A percentile compares a stretch with the other conserved stretches of the same genome.
Conservation (phyloP, 1,140 invertebrate genomes). For the Lysiphlebus fabarum region DNA sequence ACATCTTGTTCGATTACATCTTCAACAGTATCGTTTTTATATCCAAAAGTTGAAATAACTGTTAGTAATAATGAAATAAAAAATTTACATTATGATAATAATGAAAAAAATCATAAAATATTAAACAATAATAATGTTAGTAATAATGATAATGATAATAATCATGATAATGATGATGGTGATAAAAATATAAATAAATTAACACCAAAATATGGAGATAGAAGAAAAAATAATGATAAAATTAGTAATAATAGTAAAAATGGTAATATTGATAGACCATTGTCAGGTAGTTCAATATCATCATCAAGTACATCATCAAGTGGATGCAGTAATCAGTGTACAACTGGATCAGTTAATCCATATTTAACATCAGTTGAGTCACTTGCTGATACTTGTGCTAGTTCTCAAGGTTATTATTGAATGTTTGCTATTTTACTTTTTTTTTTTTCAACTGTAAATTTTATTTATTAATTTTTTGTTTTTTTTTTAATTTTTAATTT, state of each 20-base stretch:
- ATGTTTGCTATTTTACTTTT: slow-evolving; percentile 12
- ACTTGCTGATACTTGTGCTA: slow-evolving; percentile 63
- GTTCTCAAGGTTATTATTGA: slow-evolving; percentile 50
- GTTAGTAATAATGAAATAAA: slow-evolving; percentile 10
- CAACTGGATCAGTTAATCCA: slow-evolving; percentile 54
- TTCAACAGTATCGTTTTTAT: not conserved
- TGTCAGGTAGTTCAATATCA: slow-evolving; percentile 78
- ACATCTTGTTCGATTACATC: too few relatives aligned
- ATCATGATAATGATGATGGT: too few relatives aligned
- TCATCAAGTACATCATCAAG: slow-evolving; percentile 76
- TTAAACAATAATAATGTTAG: not conserved
- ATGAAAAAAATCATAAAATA: not conserved
- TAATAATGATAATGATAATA: not conserved
- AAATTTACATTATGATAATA: slow-evolving; percentile 1
- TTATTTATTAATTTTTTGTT: not conserved
- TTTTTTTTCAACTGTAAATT: not conserved
- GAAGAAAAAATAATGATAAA: slow-evolving; percentile 27
- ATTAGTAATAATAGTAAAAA: too few relatives aligned
- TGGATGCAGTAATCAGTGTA: slow-evolving; percentile 48
- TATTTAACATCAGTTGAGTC: slow-evolving; percentile 79
- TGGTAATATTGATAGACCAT: slow-evolving; percentile 54
- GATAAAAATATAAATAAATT: slow-evolving; percentile 10
- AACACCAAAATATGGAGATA: slow-evolving; percentile 23
- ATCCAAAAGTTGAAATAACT: slow-evolving; percentile 18
- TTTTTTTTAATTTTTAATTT: not conserved